Evolutionary conservation across 1,140 invertebrate genomes (phyloP), one percentile per base, ranked within the genome.

Genomic region (Alviniconcha marisindica): DNA sequence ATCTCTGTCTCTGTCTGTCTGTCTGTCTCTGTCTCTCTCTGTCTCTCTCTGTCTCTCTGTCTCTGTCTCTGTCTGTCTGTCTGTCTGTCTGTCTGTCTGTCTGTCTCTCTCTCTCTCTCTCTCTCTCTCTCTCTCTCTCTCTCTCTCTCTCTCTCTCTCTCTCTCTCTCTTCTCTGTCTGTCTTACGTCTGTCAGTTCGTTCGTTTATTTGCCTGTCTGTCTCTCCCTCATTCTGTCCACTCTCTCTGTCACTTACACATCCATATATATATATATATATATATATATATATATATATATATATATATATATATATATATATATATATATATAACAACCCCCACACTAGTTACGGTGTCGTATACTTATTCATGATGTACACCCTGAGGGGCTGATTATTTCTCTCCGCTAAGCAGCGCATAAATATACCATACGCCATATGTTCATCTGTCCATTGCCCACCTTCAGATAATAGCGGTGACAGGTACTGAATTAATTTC

Each of bases 81-180:
- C 48, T 69, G 15, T 81, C 48, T 73, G 18, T 81, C 54, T 69
- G 15, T 73, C 21, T 69, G 7, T 69, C n/a, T 69, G 7, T 69
- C n/a, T 69, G 7, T 69, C n/a, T 69, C n/a, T 69, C n/a, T 69
- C n/a, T 69, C n/a, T 69, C n/a, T 69, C n/a, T 69, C 76, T 77
- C 76, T 77, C 76, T 77, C 76, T 77, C 76, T 77, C 76, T 77
- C 76, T 77, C 76, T 77, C 76, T 77, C 76, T 77, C 40, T 77
- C 76, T 77, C 76, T 77, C 76, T 77, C 76, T 77, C 76, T 60
- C 76, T 77, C 76, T 77, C 28, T 77, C 76, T 36, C 40, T 42
- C 28, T 51, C 18, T 18, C 18, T 18, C 7, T 18, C 48, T 51
- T 51, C 66, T 69, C 12, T n/a, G 7, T 28, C 12, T 28, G 10